phyloP scores from a whole-genome alignment of 2,888 invertebrate species.

The Chymomyza procnemis region DNA sequence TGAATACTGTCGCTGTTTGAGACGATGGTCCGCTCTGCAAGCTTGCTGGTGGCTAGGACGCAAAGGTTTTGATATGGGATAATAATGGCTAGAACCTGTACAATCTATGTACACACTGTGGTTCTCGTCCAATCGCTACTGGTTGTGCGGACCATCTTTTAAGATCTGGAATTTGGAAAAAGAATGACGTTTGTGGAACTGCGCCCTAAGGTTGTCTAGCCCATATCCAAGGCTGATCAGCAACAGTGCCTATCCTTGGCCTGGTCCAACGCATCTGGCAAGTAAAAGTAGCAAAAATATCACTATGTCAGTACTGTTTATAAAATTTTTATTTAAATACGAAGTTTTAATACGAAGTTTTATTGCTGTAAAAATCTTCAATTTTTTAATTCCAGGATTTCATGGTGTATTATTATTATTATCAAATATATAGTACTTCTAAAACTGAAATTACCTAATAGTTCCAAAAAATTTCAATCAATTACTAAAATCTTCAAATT shows the following conservation, averaged over 20 bases:
- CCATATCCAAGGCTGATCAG: constrained; percentile 90
- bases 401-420: too few species aligned
- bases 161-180: constrained; percentile 99
- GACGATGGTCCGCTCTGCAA: constrained; percentile 99
- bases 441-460: too few species aligned
- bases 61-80: constrained; percentile 99
- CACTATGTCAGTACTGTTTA: too few species aligned
- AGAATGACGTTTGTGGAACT: constrained; percentile 99
- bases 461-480: too few species aligned
- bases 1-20: constrained; percentile 99
- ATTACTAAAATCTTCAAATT: too few species aligned
- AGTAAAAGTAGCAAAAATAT: too few species aligned
- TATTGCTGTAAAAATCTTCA: too few species aligned
- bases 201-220: constrained; percentile 92
- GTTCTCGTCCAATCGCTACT: constrained; percentile 99
- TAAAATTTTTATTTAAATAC: too few species aligned
- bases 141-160: constrained; percentile 99
- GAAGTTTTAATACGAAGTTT: too few species aligned
- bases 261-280: constrained; percentile 99
- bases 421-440: too few species aligned
- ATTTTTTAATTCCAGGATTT: too few species aligned
- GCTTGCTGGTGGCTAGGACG: constrained; percentile 99
- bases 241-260: constrained; percentile 98
- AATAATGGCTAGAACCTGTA: constrained; percentile 99
- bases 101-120: constrained; percentile 98